Base-by-base conservation (phyloP, 2,113 vertebrate genomes). In the Bufo bufo region DNA sequence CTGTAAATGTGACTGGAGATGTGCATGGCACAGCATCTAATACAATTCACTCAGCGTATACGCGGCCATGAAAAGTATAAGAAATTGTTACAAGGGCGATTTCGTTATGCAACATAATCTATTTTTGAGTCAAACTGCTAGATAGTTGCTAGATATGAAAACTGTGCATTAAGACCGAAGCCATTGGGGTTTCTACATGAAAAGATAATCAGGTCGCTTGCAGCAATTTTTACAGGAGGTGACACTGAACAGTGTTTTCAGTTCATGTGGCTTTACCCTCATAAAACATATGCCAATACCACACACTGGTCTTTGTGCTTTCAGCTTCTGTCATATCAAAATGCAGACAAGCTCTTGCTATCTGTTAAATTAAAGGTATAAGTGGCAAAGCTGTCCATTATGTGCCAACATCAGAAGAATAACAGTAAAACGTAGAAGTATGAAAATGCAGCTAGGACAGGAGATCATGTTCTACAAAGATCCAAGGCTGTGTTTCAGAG, bases 1-100 rank as follows among this genome's bases (percentile, higher is more conserved):
- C 47, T 66, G 59, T 66, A 83, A 52, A 83, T 83, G 45, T 69
- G 47, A 83, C 20, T 66, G 49, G 81, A 83, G 69, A 69, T 49
- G 52, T 69, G 43, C 77, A 80, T 56, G 54, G 77, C 23, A 43
- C 12, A 17, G 12, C 52, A 47, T 65, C 56, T 45, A 63, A 82
- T 49, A 49, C 59, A 52, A 50, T 83, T 83, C 52, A 66, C 45
- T 83, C 81, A 12, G 61, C 52, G 17, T 61, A 16, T 63, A 65
- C 20, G 19, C 52, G n/a, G 10, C 20, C 23, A 9, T 66, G 59
- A 20, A 69, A 45, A 47, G 52, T 83, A 7, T 49, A 65, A 69
- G 17, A 69, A 23, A 52, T 50, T 50, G 45, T 83, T 61, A 19
- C 12, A 80, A 61, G 54, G 56, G 33, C 6, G 6, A 81, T 61